These are phyloP conservation scores for Halyomorpha halys DNA, from an alignment of 1,140 invertebrate genomes.

Conservation along the genomic window DNA sequence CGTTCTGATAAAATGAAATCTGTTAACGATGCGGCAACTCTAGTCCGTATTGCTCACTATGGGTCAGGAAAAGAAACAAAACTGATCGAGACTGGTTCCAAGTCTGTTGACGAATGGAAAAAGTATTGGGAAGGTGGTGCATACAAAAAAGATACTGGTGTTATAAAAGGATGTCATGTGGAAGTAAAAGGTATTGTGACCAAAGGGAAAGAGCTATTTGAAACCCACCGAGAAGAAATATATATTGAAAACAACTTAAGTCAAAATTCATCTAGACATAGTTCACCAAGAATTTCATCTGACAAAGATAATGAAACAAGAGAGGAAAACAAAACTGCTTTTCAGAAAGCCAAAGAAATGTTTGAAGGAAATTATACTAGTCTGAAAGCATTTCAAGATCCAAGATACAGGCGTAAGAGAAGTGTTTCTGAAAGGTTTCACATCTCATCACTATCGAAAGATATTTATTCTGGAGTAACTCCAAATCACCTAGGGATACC, in stretches of 20 bases:
- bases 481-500: background rate
- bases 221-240: background rate
- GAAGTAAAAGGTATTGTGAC: conserved; percentile 6
- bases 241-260: too few relatives aligned
- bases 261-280: too few relatives aligned
- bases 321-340: background rate
- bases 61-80: background rate
- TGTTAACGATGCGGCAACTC: background rate
- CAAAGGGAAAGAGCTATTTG: conserved; percentile 1
- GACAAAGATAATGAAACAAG: too few relatives aligned
- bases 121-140: background rate
- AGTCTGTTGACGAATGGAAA: conserved; percentile 11
- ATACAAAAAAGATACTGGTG: background rate
- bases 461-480: background rate
- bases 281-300: too few relatives aligned
- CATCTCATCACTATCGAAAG: background rate
- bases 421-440: conserved; percentile 3
- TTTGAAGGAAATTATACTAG: conserved; percentile 3
- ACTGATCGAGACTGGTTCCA: background rate
- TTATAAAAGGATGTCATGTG: background rate
- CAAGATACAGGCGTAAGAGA: background rate
- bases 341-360: conserved; percentile 4
- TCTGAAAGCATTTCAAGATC: too few relatives aligned
- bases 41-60: background rate
- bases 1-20: background rate